Evolutionary conservation across 2,113 vertebrate genomes (phyloP), one percentile per base, ranked within the genome.

Genomic region (Nothobranchius kuhntae): DNA sequence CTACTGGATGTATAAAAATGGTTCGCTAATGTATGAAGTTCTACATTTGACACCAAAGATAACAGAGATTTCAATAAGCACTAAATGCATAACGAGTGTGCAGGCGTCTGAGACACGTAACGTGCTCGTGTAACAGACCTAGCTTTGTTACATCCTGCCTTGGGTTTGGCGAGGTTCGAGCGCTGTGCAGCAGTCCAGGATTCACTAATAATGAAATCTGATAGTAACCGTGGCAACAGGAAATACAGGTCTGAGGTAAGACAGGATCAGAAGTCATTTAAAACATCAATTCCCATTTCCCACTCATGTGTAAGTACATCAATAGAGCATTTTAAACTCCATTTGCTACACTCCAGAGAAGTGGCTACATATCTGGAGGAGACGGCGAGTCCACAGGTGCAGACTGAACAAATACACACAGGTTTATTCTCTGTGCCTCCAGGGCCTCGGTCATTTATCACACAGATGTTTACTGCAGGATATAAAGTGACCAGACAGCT

Each of bases 141-240:
- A 15, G 46, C 40, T 62, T 45, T 56, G 35, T 61, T 40, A 77
- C 14, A 15, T 65, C 74, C 60, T 68, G 62, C 21, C 48, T 67
- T 50, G 61, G 69, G 42, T 40, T 36, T 36, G 46, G 52, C 38
- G 53, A 62, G 35, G 50, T 68, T 65, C 58, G 47, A 40, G 45
- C 53, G 21, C 45, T 44, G 62, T 40, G 71, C 65, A 63, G 62
- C 68, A 17, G 51, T 57, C 72, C 53, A 54, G 60, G 74, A 73
- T 77, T 67, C 61, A 65, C 73, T 75, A 53, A 77, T 84, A 83
- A 84, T 80, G 76, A 86, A 71, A 78, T 80, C 65, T 80, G 78
- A 86, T 78, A 64, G 81, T 84, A 76, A 82, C 74, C 60, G 57
- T 82, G 73, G 76, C 78, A 86, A 84, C 86, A 65, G 63, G 71